Conservation (phyloP, 2,797 vertebrate genomes). For the Phataginus tetradactyla region DNA sequence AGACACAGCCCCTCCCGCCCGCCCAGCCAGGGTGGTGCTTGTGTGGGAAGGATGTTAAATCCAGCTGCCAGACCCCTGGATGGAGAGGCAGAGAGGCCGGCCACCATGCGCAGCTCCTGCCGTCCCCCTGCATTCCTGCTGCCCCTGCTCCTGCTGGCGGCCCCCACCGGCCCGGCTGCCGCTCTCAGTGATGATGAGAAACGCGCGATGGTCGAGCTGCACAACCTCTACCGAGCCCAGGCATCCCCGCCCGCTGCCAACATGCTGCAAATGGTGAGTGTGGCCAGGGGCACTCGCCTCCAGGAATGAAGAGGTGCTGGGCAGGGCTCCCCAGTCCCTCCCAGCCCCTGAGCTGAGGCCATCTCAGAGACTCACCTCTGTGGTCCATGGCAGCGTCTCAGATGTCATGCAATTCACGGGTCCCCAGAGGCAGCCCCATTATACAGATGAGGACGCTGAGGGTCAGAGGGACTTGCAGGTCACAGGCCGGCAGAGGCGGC, state of each 20-base stretch:
- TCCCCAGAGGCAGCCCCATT: neutral
- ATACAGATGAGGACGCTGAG: constrained; percentile 4
- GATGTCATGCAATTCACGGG: neutral
- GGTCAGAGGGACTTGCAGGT: neutral
- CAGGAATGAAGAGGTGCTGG: neutral
- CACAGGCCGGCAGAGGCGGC: neutral
- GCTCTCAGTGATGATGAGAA: constrained; percentile 82
- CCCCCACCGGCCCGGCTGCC: constrained; percentile 41
- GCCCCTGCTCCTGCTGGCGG: constrained; percentile 73
- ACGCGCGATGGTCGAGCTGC: constrained; percentile 78
- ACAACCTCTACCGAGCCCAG: constrained; percentile 84
- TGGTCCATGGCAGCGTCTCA: neutral
- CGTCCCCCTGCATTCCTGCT: constrained; percentile 60
- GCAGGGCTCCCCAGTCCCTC: too few relatives aligned
- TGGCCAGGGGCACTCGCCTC: neutral
- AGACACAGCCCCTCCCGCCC: constrained; percentile 42
- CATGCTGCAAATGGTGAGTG: constrained; percentile 87
- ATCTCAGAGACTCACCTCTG: neutral
- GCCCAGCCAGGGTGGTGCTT: constrained; percentile 86
- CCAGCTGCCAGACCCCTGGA: constrained; percentile 83
- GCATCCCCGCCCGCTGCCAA: constrained; percentile 79
- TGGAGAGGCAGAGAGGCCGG: constrained; percentile 80
- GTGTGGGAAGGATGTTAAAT: constrained; percentile 86
- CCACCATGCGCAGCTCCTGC: constrained; percentile 82
- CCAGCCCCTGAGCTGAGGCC: rapidly evolving